These are phyloP conservation scores for Notothenia rossii DNA, from an alignment of 2,113 vertebrate species.

Conservation along the genomic window DNA sequence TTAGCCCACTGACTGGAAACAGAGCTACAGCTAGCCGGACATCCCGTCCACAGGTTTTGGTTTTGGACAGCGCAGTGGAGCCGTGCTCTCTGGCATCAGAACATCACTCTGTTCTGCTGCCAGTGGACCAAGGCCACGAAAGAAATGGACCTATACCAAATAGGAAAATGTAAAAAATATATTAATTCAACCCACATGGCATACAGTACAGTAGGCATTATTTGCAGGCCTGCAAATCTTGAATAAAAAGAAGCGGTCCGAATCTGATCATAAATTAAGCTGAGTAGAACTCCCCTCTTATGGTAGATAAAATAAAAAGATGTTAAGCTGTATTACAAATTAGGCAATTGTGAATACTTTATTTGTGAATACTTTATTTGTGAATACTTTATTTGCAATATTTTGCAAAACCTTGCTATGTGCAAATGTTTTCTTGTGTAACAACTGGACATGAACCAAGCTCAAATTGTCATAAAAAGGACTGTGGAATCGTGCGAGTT, in stretches of 20 bases:
- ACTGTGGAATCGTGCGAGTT: neutral
- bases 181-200: constrained; percentile 43
- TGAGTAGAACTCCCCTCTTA: neutral
- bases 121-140: constrained; percentile 35
- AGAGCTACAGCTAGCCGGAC: no score
- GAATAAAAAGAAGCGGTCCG: constrained; percentile 9
- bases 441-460: neutral
- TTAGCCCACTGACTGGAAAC: no score
- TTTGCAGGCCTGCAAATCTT: constrained; percentile 11
- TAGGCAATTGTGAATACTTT: neutral
- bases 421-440: no score
- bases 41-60: neutral
- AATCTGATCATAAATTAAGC: neutral
- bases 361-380: neutral
- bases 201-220: constrained; percentile 23
- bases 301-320: neutral
- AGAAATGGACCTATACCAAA: constrained; percentile 34
- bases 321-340: constrained; percentile 4
- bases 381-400: neutral
- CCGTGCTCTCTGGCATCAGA: constrained; percentile 33
- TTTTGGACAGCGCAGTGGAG: constrained; percentile 9
- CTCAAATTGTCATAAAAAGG: neutral
- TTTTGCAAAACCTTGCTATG: no score
- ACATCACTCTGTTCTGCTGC: constrained; percentile 7
- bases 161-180: constrained; percentile 45